phyloP scores from a whole-genome alignment of 2,888 invertebrate species.

The Steromphala cineraria region DNA sequence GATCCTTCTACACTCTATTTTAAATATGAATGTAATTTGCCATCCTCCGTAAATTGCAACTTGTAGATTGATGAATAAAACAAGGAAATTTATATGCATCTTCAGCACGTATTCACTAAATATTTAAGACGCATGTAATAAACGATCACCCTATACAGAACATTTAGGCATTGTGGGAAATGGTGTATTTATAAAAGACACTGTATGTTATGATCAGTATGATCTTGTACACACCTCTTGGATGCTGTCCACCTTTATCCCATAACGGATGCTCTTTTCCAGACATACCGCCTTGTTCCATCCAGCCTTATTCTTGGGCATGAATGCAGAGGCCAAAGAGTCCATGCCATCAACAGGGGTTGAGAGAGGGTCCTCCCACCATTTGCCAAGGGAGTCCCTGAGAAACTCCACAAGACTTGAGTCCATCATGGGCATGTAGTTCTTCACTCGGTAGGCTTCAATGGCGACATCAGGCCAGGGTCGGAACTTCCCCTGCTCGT shows the following conservation, averaged over 20 bases:
- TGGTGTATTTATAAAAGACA: too few species aligned
- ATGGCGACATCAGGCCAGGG: constrained; percentile 42
- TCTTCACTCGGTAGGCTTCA: constrained; percentile 23
- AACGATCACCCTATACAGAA: too few species aligned
- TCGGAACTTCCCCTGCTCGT: background rate
- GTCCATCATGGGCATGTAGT: constrained; percentile 17
- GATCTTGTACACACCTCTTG: background rate
- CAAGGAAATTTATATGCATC: too few species aligned
- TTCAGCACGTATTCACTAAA: too few species aligned
- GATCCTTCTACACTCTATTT: too few species aligned
- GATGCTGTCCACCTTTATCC: constrained; percentile 21
- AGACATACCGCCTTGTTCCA: constrained; percentile 25
- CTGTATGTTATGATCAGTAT: too few species aligned
- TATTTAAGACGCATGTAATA: too few species aligned
- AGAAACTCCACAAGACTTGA: constrained; percentile 29
- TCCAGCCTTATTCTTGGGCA: background rate
- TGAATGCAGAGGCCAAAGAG: constrained; percentile 20
- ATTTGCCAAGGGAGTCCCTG: constrained; percentile 28
- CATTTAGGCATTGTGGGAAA: too few species aligned
- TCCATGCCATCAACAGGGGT: constrained; percentile 34
- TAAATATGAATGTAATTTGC: too few species aligned
- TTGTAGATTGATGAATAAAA: too few species aligned
- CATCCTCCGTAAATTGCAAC: too few species aligned
- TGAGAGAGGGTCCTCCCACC: constrained; percentile 35
- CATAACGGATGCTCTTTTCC: constrained; percentile 23